These are phyloP conservation scores for Dascyllus trimaculatus DNA, from an alignment of 2,113 vertebrate species.

Conservation along the genomic window DNA sequence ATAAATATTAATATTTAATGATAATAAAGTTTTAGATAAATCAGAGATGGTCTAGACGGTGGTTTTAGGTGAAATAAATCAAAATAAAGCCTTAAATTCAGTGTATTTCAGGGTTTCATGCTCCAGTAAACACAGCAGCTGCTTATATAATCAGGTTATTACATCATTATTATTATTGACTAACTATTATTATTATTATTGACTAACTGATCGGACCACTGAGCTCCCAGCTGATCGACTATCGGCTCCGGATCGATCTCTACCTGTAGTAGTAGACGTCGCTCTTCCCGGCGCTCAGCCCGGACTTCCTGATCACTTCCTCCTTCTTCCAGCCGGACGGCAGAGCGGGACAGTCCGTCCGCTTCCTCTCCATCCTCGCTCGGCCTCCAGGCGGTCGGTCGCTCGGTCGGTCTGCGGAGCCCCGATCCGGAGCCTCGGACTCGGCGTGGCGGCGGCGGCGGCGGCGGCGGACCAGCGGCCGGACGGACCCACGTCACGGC, in stretches of 20 bases:
- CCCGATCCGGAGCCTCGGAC: not conserved
- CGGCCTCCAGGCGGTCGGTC: slow-evolving; percentile 1
- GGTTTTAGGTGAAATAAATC: too few relatives aligned
- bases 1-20: too few relatives aligned
- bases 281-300: slow-evolving; percentile 80
- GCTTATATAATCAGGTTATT: too few relatives aligned
- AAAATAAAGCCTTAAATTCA: too few relatives aligned
- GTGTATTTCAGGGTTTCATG: too few relatives aligned
- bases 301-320: slow-evolving; percentile 82
- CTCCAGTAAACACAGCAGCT: too few relatives aligned
- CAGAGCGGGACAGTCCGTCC: slow-evolving; percentile 76
- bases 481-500: slow-evolving; percentile 60
- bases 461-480: slow-evolving; percentile 16
- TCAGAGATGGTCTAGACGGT: too few relatives aligned
- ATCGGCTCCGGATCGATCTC: not conserved
- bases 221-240: not conserved
- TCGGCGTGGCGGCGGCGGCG: not conserved
- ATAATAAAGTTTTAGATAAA: too few relatives aligned
- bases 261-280: slow-evolving; percentile 83
- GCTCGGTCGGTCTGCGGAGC: not conserved
- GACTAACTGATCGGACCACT: too few relatives aligned
- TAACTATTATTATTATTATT: too few relatives aligned
- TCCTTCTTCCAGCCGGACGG: slow-evolving; percentile 81
- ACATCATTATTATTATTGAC: too few relatives aligned
- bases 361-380: slow-evolving; percentile 74